Evolutionary conservation across 2,888 invertebrate species (phyloP), one percentile per base, ranked within the genome.

Genomic region (Tineola bisselliella): DNA sequence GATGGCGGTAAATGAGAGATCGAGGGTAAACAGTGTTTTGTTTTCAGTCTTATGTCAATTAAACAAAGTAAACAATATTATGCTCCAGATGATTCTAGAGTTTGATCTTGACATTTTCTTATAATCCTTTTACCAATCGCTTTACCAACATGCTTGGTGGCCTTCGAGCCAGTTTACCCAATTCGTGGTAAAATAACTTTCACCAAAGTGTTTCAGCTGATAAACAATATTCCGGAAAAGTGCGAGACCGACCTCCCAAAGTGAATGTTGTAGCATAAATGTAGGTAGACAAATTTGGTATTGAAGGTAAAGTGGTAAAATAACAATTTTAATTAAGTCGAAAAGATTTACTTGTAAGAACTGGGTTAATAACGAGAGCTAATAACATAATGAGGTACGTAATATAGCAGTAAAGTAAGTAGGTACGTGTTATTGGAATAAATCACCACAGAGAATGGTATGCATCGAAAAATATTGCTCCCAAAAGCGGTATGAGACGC

Each of bases 201-300:
- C 81, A 78, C 79, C 66, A 65, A 67, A 62, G 69, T 66, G 72
- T 75, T 76, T 77, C 71, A 73, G 72, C 75, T 75, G 78, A 78
- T 74, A 74, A 43, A 60, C 44, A 44, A 44, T 33, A 58, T 58
- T 58, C 58, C 58, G 58, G 58, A 58, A 58, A 58, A 58, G 33
- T 33, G 58, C n/a, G 13, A 25, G 33, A 33, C 13, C 33, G 58
- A 58, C 58, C 58, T 58, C 58, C 58, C 19, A 33, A 58, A 58
- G 58, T 58, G 58, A 58, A 58, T 31, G 58, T 58, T 30, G 18
- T 15, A 38, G 38, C 10, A 8, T n/a, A 10, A n/a, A 19, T 18
- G 54, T 54, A 54, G 33, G 33, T 58, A 33, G 33, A 58, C 58
- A 33, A 58, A 58, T 58, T 58, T 58, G 58, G 58, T 15, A 58